A percentile compares a stretch with the other conserved stretches of the same genome.
These are phyloP conservation scores for Dreissena polymorpha DNA, from an alignment of 1,140 invertebrate species.

Conservation along the genomic window DNA sequence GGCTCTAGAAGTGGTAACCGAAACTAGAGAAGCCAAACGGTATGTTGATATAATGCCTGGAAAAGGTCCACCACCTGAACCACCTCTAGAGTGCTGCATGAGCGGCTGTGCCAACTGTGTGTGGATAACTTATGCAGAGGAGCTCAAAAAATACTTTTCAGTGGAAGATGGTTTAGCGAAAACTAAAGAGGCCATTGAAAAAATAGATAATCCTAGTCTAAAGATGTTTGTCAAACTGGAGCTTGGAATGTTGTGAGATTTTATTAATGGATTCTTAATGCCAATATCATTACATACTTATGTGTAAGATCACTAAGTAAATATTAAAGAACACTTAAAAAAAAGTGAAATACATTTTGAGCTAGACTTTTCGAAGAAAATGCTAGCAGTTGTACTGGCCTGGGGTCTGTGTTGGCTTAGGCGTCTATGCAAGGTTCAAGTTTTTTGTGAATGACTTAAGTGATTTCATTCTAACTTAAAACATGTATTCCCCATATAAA, in stretches of 20 bases:
- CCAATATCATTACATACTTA: too few relatives aligned
- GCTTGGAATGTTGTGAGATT: slow-evolving; percentile 65
- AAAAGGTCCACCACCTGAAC: slow-evolving; percentile 75
- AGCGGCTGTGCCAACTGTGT: slow-evolving; percentile 97
- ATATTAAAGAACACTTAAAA: too few relatives aligned
- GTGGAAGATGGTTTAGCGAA: slow-evolving; percentile 83
- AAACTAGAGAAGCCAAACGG: neutral
- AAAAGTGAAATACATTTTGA: neutral
- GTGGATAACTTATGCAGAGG: slow-evolving; percentile 95
- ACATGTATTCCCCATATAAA: too few relatives aligned
- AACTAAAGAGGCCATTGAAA: slow-evolving; percentile 86
- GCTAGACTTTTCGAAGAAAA: neutral
- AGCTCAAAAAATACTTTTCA: slow-evolving; percentile 86
- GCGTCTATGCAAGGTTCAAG: too few relatives aligned
- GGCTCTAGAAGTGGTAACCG: slow-evolving; percentile 39
- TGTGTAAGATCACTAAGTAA: too few relatives aligned
- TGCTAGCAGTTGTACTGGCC: too few relatives aligned
- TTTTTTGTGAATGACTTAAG: too few relatives aligned
- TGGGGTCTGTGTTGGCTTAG: too few relatives aligned
- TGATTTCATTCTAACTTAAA: too few relatives aligned
- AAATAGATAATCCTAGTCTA: slow-evolving; percentile 79
- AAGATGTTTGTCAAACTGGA: slow-evolving; percentile 79
- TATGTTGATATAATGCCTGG: slow-evolving; percentile 66
- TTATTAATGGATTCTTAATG: neutral
- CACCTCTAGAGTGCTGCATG: slow-evolving; percentile 88